Evolutionary conservation across 2,888 invertebrate genomes (phyloP).

Genomic region (Pterobdella sp.): DNA sequence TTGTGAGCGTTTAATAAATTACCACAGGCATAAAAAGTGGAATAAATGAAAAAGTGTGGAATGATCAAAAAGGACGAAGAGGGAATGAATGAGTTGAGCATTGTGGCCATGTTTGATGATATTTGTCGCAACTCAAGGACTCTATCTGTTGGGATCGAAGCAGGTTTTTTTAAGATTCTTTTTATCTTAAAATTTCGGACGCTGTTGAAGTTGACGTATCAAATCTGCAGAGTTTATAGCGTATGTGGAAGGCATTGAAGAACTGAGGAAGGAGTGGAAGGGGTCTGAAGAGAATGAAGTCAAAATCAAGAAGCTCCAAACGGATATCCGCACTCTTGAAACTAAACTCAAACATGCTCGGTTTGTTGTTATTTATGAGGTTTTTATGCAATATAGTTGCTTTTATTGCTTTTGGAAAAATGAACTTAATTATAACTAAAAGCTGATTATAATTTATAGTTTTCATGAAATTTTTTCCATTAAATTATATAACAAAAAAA

Average conservation of each 20-base stretch:
- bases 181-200: background rate
- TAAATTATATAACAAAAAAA: no score
- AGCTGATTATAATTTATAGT: no score
- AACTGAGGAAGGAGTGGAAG: constrained; percentile 64
- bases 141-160: constrained; percentile 48
- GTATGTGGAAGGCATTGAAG: constrained; percentile 66
- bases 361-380: constrained; percentile 35
- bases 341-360: constrained; percentile 65
- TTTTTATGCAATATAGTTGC: background rate
- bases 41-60: no score
- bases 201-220: background rate
- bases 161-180: constrained; percentile 43
- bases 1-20: no score
- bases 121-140: constrained; percentile 49
- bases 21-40: no score
- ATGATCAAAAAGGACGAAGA: no score
- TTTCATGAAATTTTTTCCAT: no score
- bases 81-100: no score
- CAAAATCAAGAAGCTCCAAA: constrained; percentile 64
- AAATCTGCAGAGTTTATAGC: constrained; percentile 62
- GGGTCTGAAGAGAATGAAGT: constrained; percentile 65
- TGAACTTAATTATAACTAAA: no score
- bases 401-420: no score
- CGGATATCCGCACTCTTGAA: constrained; percentile 67
- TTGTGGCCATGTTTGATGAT: constrained; percentile 52